A percentile compares a stretch with the other conserved stretches of the same genome.
phyloP scores from a whole-genome alignment of 2,113 vertebrate genomes.

The Zeus faber region DNA sequence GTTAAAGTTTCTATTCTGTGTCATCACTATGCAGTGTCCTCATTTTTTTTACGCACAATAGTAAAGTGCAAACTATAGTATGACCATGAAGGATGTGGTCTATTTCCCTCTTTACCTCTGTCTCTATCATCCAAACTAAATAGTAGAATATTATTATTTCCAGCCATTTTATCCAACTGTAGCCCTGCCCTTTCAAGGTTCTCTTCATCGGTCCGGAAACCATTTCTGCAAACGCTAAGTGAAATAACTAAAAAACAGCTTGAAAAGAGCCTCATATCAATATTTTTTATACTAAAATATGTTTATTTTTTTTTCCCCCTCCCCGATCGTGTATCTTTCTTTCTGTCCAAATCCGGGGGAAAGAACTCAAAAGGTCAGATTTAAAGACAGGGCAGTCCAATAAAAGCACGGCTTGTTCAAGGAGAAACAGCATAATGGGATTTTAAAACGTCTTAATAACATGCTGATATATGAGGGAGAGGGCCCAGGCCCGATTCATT shows the following conservation, averaged over 20 bases:
- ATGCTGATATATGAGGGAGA: constrained; percentile 82
- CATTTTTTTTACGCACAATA: no score
- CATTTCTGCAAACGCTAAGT: no score
- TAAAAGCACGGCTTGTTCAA: constrained; percentile 84
- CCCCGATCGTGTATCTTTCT: constrained; percentile 51
- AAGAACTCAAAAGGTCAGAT: constrained; percentile 75
- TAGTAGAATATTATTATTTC: no score
- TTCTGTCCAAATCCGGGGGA: constrained; percentile 55
- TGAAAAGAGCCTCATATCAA: constrained; percentile 39
- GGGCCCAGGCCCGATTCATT: constrained; percentile 75
- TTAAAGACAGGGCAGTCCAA: constrained; percentile 81
- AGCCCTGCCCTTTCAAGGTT: constrained; percentile 46
- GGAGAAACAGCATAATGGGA: constrained; percentile 84
- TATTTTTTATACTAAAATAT: constrained; percentile 45
- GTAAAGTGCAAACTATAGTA: no score
- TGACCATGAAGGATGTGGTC: no score
- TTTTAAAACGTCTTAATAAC: constrained; percentile 86
- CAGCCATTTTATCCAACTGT: constrained; percentile 47
- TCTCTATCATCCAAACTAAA: no score
- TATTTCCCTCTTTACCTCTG: no score
- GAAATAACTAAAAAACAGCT: no score
- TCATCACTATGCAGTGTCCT: no score
- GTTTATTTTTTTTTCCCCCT: constrained; percentile 33
- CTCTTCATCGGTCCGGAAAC: no score
- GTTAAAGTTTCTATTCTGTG: no score